Base-by-base conservation (phyloP, 2,888 invertebrate genomes). In the Dolichopus griseipennis region DNA sequence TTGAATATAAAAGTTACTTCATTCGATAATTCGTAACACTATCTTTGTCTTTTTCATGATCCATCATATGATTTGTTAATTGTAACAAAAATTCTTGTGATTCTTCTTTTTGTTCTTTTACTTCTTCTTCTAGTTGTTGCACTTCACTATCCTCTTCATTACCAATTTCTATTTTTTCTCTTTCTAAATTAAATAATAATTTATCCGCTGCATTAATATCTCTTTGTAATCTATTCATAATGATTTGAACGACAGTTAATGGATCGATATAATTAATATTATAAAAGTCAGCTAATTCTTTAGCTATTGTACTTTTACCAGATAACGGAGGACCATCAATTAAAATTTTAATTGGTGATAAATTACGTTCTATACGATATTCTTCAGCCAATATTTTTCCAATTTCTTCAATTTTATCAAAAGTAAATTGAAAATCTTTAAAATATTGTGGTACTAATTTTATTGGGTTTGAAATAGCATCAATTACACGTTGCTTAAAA, bases 291-390 rank as follows among this genome's bases (percentile, higher is more conserved):
- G 84, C 83, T 66, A 89, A 80, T 70, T 79, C 80, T 72, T 84
- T 84, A 0, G 88, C 84, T 68, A 89, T 73, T 22, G 80, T 82
- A 0, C 87, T 86, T 79, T 89, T 89, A 27, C 89, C 89, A 15
- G 85, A 83, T 9, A 86, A 84, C 5, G 89, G 88, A 22, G 89
- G 88, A 1, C 89, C 90, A 72, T 87, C 85, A 2, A 90, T 77
- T 20, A 88, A 74, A 64, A 85, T 76, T 74, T 85, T 87, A 72
- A 88, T 82, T 64, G 88, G 84, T 73, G 82, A 83, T 69, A 89
- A 78, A 72, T 82, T 82, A 73, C 86, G 82, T 64, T 83, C 82
- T 71, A 81, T 81, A 74, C 83, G 83, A 74, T 83, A 86, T 74
- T 85, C 82, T 69, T 83, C 75, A 73, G 81, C 81, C 79, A 85